Percentiles rank a stretch among this genome's conserved stretches.
phyloP scores from a whole-genome alignment of 2,113 vertebrate genomes.

The Neoarius graeffei region DNA sequence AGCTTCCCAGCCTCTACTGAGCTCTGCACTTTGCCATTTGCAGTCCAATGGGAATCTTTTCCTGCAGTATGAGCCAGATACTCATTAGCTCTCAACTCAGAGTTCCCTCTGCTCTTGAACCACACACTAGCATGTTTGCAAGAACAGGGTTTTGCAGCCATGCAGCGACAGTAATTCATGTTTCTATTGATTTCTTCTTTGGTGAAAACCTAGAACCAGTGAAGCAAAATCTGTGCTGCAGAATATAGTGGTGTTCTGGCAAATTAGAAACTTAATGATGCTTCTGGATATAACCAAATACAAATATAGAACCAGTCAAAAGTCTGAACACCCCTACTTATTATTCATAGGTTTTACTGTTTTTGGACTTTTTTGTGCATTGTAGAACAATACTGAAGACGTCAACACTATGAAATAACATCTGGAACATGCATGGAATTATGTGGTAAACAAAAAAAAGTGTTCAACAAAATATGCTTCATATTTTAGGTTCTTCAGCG shows the following conservation, averaged over 20 bases:
- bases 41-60: constrained; percentile 1
- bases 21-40: constrained; percentile 31
- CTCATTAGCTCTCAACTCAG: constrained; percentile 18
- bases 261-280: background rate
- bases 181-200: background rate
- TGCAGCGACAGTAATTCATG: background rate
- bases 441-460: too few relatives aligned
- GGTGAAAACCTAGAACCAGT: background rate
- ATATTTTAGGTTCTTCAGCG: too few relatives aligned
- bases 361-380: too few relatives aligned
- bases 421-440: too few relatives aligned
- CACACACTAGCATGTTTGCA: constrained; percentile 26
- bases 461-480: too few relatives aligned
- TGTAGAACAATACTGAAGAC: too few relatives aligned
- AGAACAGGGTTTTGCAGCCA: constrained; percentile 24
- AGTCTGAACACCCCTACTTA: too few relatives aligned
- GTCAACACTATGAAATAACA: too few relatives aligned
- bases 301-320: background rate
- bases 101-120: constrained; percentile 39
- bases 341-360: too few relatives aligned
- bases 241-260: background rate
- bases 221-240: background rate
- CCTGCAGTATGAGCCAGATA: constrained; percentile 24
- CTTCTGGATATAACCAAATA: background rate
- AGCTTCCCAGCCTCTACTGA: constrained; percentile 28